These are phyloP conservation scores for Sebastes oblongus DNA, from an alignment of 2,797 vertebrate species.

Conservation along the genomic window DNA sequence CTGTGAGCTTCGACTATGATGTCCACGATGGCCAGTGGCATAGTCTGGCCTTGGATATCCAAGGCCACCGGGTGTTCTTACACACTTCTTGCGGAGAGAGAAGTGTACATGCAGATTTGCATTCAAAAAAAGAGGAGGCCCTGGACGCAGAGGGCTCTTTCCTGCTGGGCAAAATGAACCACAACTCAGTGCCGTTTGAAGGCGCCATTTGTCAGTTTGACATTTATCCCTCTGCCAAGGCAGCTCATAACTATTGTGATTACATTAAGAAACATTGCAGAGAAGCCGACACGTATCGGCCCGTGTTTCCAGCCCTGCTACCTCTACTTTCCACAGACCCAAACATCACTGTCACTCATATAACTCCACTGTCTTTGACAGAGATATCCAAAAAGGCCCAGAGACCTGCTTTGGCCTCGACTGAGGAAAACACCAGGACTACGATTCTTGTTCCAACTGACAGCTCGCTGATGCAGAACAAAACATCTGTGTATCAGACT, in stretches of 20 bases:
- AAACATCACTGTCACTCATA: slow-evolving; percentile 69
- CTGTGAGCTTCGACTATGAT: slow-evolving; percentile 92
- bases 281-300: slow-evolving; percentile 89
- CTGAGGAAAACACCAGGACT: slow-evolving; percentile 48
- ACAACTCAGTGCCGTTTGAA: slow-evolving; percentile 91
- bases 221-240: slow-evolving; percentile 93
- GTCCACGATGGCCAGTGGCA: slow-evolving; percentile 95
- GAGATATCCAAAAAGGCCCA: slow-evolving; percentile 68
- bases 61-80: slow-evolving; percentile 85
- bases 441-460: slow-evolving; percentile 38
- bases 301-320: slow-evolving; percentile 83
- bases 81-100: slow-evolving; percentile 91
- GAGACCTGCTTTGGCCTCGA: slow-evolving; percentile 42
- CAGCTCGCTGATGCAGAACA: slow-evolving; percentile 28
- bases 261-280: slow-evolving; percentile 96
- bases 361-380: slow-evolving; percentile 39
- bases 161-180: slow-evolving; percentile 92
- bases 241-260: slow-evolving; percentile 97
- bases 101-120: slow-evolving; percentile 85
- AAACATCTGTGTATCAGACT: slow-evolving; percentile 40
- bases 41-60: slow-evolving; percentile 89
- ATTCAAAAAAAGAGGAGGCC: slow-evolving; percentile 83
- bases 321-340: slow-evolving; percentile 81
- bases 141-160: slow-evolving; percentile 92
- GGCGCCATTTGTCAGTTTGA: slow-evolving; percentile 97